Percentiles rank a stretch among this genome's conserved stretches.
These are phyloP conservation scores for Callithrix jacchus DNA, from an alignment of 2,113 vertebrate genomes.

Conservation along the genomic window DNA sequence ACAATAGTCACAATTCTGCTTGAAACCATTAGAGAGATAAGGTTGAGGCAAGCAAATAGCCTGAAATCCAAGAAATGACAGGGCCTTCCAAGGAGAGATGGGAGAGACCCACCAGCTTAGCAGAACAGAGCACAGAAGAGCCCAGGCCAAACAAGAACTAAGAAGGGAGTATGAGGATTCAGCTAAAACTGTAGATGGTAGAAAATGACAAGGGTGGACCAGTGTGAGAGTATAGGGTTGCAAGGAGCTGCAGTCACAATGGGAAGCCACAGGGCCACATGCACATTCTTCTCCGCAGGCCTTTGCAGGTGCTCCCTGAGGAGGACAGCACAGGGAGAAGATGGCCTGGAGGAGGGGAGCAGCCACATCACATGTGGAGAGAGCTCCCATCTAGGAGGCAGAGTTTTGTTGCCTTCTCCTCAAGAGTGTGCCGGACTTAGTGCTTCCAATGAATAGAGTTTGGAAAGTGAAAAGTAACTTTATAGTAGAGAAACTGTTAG, in stretches of 20 bases:
- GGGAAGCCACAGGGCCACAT: background rate
- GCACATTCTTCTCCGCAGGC: background rate
- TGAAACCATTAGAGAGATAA: background rate
- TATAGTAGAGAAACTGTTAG: background rate
- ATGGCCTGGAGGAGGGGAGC: background rate
- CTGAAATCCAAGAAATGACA: background rate
- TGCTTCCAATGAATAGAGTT: background rate
- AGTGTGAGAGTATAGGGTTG: background rate
- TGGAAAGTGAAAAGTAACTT: background rate
- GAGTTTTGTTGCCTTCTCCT: background rate
- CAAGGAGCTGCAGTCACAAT: background rate
- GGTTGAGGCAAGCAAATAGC: background rate
- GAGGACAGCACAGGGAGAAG: background rate
- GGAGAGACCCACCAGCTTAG: background rate
- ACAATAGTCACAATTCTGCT: background rate
- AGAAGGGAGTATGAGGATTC: background rate
- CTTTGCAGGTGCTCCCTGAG: background rate
- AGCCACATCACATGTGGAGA: background rate
- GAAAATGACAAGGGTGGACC: background rate
- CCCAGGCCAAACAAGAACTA: background rate
- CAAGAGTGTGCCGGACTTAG: background rate
- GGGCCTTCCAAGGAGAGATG: background rate
- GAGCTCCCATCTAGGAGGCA: background rate
- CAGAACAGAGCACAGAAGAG: background rate
- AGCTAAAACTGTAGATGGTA: background rate